These are phyloP conservation scores for Drosophila miranda DNA, from an alignment of 1,140 invertebrate genomes.

Conservation along the genomic window DNA sequence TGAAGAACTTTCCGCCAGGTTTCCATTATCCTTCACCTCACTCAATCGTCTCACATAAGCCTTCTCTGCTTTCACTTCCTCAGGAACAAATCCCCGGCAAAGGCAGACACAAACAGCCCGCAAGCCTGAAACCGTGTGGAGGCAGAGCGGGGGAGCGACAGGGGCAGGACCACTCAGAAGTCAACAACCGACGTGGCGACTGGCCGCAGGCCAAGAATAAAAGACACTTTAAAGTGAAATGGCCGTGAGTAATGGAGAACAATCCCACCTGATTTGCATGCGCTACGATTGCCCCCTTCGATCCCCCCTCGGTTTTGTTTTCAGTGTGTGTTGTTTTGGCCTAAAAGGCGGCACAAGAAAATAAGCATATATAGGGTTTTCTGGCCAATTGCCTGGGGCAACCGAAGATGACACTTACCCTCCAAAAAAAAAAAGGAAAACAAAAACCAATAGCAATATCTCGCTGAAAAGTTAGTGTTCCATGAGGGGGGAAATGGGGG, in stretches of 20 bases:
- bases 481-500: no score
- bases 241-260: constrained; percentile 46
- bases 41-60: no score
- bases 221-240: constrained; percentile 40
- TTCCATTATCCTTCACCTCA: no score
- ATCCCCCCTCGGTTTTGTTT: constrained; percentile 31
- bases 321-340: constrained; percentile 37
- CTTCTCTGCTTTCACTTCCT: no score
- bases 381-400: constrained; percentile 56
- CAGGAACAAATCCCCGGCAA: no score
- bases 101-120: no score
- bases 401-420: constrained; percentile 58
- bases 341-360: constrained; percentile 45
- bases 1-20: no score
- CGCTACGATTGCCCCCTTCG: background rate
- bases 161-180: constrained; percentile 25
- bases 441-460: constrained; percentile 63
- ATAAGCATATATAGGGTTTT: constrained; percentile 62
- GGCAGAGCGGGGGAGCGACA: background rate
- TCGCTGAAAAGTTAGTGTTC: constrained; percentile 43
- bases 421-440: background rate
- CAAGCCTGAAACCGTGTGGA: no score
- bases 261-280: constrained; percentile 45
- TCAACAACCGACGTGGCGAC: constrained; percentile 31
- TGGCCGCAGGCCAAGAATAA: constrained; percentile 12